Evolutionary conservation across 2,113 vertebrate genomes (phyloP).

Genomic region (Rhombomys opimus): DNA sequence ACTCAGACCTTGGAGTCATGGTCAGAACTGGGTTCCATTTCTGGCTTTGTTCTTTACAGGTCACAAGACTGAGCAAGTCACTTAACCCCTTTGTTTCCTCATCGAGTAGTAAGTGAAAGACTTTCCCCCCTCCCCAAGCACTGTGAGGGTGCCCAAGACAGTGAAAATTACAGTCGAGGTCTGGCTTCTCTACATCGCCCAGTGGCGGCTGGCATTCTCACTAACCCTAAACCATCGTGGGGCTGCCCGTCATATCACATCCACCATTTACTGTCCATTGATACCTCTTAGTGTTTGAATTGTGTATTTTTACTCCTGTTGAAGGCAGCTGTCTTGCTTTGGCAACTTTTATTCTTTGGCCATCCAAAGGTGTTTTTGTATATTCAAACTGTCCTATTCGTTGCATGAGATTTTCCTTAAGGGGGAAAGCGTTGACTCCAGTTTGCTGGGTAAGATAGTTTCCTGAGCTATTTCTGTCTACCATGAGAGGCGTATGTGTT

Average conservation of each 20-base stretch:
- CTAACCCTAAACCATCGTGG: neutral
- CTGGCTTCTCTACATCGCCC: neutral
- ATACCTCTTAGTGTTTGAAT: neutral
- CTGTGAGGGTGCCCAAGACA: neutral
- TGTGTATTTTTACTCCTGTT: neutral
- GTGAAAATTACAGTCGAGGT: neutral
- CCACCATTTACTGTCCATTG: neutral
- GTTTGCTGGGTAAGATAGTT: neutral
- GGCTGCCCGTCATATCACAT: neutral
- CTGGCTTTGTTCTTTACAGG: neutral
- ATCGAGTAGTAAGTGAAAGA: neutral
- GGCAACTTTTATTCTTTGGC: neutral
- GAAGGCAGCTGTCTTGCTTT: neutral
- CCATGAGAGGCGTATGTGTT: neutral
- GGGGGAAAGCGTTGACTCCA: neutral
- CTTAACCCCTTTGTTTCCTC: neutral
- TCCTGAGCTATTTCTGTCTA: neutral
- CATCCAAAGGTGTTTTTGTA: neutral
- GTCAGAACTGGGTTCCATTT: neutral
- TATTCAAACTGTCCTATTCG: neutral
- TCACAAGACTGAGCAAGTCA: neutral
- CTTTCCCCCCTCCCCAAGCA: too few relatives aligned
- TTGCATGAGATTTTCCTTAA: neutral
- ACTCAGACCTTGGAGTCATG: neutral
- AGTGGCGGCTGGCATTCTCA: neutral